A percentile compares a stretch with the other conserved stretches of the same genome.
Conservation (phyloP, 2,797 vertebrate species). For the Poecilia velifera region DNA sequence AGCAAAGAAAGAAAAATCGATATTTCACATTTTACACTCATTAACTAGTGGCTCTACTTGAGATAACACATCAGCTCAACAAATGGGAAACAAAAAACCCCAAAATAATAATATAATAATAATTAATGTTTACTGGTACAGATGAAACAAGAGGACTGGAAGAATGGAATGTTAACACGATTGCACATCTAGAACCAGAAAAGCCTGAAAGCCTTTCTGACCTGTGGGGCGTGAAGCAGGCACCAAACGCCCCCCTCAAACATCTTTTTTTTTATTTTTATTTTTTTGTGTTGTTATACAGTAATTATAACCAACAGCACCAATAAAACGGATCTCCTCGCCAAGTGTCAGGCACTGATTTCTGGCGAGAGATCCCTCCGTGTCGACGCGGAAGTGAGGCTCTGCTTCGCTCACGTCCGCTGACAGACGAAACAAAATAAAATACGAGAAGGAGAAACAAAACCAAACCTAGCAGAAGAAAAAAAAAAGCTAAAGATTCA, state of each 20-base stretch:
- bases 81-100: slow-evolving; percentile 67
- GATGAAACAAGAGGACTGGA: slow-evolving; percentile 87
- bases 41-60: slow-evolving; percentile 94
- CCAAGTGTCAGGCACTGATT: slow-evolving; percentile 93
- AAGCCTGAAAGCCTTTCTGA: slow-evolving; percentile 86
- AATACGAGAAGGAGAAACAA: slow-evolving; percentile 54
- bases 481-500: slow-evolving; percentile 77
- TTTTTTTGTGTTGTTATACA: slow-evolving; percentile 79
- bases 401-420: slow-evolving; percentile 73
- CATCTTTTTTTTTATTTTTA: slow-evolving; percentile 22
- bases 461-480: slow-evolving; percentile 55
- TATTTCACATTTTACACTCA: slow-evolving; percentile 97
- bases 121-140: slow-evolving; percentile 94
- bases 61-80: slow-evolving; percentile 84
- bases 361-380: slow-evolving; percentile 82
- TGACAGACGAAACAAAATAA: slow-evolving; percentile 60
- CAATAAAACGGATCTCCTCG: slow-evolving; percentile 93
- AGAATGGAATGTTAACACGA: slow-evolving; percentile 98
- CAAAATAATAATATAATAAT: slow-evolving; percentile 79
- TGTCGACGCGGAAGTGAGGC: slow-evolving; percentile 68
- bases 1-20: slow-evolving; percentile 66
- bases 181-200: slow-evolving; percentile 96
- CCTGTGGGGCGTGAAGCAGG: slow-evolving; percentile 68
- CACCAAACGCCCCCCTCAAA: slow-evolving; percentile 47
- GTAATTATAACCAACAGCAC: slow-evolving; percentile 96